phyloP scores from a whole-genome alignment of 2,113 vertebrate species.

The Brienomyrus brachyistius region DNA sequence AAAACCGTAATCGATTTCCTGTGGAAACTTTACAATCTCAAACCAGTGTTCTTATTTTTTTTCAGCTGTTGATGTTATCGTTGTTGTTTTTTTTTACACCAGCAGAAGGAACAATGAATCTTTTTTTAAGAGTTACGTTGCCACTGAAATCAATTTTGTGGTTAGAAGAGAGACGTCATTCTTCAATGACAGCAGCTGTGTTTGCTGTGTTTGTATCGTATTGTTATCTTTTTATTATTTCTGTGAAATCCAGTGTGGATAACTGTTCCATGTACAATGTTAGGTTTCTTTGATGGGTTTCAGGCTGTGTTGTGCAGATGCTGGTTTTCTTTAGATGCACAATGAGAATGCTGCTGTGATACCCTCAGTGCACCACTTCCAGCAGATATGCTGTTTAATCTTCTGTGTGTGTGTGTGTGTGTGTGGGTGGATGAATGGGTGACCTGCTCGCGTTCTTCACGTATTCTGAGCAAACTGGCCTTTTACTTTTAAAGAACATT shows the following conservation, averaged over 20 bases:
- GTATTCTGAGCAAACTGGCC: constrained; percentile 2
- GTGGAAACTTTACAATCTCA: constrained; percentile 23
- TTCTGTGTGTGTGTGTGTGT: not conserved
- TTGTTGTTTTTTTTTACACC: constrained; percentile 14
- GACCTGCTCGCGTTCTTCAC: constrained; percentile 8
- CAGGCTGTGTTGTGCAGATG: not conserved
- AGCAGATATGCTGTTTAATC: not conserved
- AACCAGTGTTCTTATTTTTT: constrained; percentile 15
- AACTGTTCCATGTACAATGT: not conserved
- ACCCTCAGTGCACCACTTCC: not conserved
- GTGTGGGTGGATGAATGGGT: not conserved
- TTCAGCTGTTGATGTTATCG: not conserved
- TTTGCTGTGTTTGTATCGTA: constrained; percentile 20
- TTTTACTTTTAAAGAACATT: constrained; percentile 22
- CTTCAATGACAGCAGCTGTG: constrained; percentile 11
- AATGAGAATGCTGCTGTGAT: constrained; percentile 18
- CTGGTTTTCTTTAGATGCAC: not conserved
- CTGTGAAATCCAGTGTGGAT: constrained; percentile 20
- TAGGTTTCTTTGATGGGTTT: not conserved
- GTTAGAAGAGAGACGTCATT: not conserved
- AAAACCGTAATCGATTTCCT: constrained; percentile 21
- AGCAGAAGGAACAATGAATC: not conserved
- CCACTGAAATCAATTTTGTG: not conserved
- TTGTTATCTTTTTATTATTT: constrained; percentile 19
- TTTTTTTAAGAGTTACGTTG: constrained; percentile 14